phyloP scores from a whole-genome alignment of 2,113 vertebrate species.

The Tringa solitaria region DNA sequence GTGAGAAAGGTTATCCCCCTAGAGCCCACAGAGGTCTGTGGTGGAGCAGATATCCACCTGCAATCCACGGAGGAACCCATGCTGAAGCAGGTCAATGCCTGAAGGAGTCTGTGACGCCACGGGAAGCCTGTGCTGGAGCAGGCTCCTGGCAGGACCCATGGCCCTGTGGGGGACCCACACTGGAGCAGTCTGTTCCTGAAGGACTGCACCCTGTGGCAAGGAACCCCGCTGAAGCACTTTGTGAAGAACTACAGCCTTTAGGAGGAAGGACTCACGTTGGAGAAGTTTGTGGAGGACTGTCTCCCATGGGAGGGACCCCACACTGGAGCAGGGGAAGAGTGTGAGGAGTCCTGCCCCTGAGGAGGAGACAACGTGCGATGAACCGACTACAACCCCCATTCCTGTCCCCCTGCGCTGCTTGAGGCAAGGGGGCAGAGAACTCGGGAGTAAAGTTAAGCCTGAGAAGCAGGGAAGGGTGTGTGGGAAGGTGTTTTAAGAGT shows the following conservation, averaged over 20 bases:
- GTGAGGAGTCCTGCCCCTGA: neutral
- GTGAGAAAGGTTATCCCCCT: neutral
- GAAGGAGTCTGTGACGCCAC: neutral
- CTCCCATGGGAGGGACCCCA: neutral
- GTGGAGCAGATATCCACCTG: neutral
- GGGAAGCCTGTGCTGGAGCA: neutral
- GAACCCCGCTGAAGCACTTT: neutral
- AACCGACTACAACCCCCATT: neutral
- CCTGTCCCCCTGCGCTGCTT: neutral
- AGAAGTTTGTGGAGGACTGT: neutral
- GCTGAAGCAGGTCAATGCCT: neutral
- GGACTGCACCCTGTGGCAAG: neutral
- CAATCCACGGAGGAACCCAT: neutral
- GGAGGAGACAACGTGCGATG: neutral
- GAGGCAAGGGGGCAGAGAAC: neutral
- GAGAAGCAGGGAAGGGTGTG: neutral
- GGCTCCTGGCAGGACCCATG: neutral
- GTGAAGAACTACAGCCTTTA: neutral
- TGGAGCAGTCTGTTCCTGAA: neutral
- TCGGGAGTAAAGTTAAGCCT: neutral
- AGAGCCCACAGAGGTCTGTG: neutral
- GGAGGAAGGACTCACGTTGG: neutral
- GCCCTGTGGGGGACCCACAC: neutral
- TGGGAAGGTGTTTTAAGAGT: neutral
- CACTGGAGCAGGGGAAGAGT: neutral